Percentiles rank a stretch among this genome's conserved stretches.
phyloP scores from a whole-genome alignment of 2,113 vertebrate genomes.

The Anas platyrhynchos region DNA sequence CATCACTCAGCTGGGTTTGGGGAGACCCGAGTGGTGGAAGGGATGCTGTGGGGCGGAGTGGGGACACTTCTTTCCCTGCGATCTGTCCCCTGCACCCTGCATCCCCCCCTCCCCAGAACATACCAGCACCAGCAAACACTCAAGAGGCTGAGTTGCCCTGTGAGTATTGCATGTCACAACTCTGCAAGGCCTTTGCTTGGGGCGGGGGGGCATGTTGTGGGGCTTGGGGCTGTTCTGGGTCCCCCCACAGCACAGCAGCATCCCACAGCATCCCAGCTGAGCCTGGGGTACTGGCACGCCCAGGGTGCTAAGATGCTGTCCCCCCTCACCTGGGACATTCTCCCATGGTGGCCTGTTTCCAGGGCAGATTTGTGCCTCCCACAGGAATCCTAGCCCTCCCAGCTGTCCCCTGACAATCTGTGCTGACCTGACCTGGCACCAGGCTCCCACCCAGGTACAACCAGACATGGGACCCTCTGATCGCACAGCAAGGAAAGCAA shows the following conservation, averaged over 20 bases:
- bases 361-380: constrained; percentile 52
- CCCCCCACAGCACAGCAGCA: too few species aligned
- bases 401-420: constrained; percentile 69
- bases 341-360: constrained; percentile 1
- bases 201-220: too few species aligned
- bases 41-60: not conserved
- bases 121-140: not conserved
- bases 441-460: not conserved
- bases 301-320: not conserved
- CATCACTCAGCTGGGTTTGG: constrained; percentile 60
- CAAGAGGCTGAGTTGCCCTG: not conserved
- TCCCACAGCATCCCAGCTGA: not conserved
- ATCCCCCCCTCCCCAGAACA: too few species aligned
- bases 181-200: not conserved
- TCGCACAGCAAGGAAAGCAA: not conserved
- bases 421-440: not conserved
- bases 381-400: constrained; percentile 43
- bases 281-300: not conserved
- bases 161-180: not conserved
- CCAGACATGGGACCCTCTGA: not conserved
- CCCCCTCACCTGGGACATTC: not conserved
- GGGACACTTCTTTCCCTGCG: not conserved
- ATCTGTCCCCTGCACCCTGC: not conserved
- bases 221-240: not conserved
- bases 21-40: not conserved